Evolutionary conservation across 2,888 invertebrate species (phyloP), one percentile per base, ranked within the genome.

Genomic region (Drosophila buzzatii): DNA sequence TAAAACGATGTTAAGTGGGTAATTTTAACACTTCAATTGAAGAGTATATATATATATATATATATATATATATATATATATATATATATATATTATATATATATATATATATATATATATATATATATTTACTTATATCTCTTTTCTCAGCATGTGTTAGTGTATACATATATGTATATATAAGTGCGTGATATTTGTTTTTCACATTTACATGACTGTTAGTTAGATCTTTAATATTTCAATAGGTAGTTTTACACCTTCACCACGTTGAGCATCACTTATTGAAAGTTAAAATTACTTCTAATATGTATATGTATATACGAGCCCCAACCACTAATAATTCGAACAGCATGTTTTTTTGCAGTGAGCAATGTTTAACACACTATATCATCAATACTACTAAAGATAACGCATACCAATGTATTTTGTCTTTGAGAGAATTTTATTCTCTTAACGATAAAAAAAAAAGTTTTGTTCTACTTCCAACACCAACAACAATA

Each of bases 1-100:
- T 86, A 85, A 89, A 81, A 79, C 70, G 87, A 84, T 86, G 89
- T 85, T 89, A 85, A 85, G 85, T 85, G 87, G 89, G 69, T 76
- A 86, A 85, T 85, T 89, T 89, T 85, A 85, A 89, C 85, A 85
- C 89, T 89, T 89, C 88, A 87, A 89, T 85, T 84, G 86, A 85
- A 84, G 70, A 80, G 73, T 86, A 71, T 65, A 76, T 49, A n/a
- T n/a, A n/a, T n/a, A n/a, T n/a, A n/a, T n/a, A n/a, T n/a, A n/a
- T n/a, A n/a, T 49, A n/a, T 20, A 10, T 63, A 39, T 33, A 27
- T 63, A 27, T 41, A 20, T 51, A 20, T 57, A 52, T 60, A 55
- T 77, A 63, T 33, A 68, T 37, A 58, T 31, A 44, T 57, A n/a
- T n/a, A 18, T 41, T n/a, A 47, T 33, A 68, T 37, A 58, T 31